Percentiles rank a stretch among this genome's conserved stretches.
phyloP scores from a whole-genome alignment of 2,797 vertebrate species.

The Cetoscarus ocellatus region DNA sequence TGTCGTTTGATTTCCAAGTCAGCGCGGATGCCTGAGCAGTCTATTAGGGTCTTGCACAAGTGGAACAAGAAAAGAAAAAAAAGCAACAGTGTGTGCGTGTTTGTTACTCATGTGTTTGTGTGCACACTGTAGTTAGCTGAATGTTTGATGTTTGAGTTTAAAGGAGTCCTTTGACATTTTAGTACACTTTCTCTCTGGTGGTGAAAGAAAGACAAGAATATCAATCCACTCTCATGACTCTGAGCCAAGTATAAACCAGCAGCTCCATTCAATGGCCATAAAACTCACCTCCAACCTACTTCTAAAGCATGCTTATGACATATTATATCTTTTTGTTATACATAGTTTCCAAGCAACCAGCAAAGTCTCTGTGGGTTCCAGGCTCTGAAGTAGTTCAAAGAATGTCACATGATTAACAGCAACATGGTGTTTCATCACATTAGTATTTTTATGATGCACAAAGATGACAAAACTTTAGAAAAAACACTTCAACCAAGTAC shows the following conservation, averaged over 20 bases:
- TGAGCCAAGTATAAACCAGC: background rate
- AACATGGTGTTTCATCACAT: no score
- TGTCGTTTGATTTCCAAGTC: slow-evolving; percentile 60
- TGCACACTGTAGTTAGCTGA: background rate
- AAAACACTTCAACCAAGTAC: no score
- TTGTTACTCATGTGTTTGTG: background rate
- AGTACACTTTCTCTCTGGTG: background rate
- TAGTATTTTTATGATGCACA: no score
- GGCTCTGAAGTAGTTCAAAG: background rate
- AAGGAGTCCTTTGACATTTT: slow-evolving; percentile 5
- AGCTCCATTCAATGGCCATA: background rate
- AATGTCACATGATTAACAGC: background rate
- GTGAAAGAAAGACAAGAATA: background rate
- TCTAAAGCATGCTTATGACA: background rate
- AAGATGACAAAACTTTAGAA: no score
- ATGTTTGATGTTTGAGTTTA: background rate
- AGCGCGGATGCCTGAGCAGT: slow-evolving; percentile 30
- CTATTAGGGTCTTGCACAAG: slow-evolving; percentile 19
- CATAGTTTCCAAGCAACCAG: background rate
- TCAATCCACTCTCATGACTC: background rate
- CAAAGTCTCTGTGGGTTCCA: background rate
- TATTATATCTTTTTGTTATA: background rate
- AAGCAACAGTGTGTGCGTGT: background rate
- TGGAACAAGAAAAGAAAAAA: slow-evolving; percentile 11
- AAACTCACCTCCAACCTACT: background rate